Evolutionary conservation across 2,888 invertebrate species (phyloP).

Genomic region (Oscheius sp.): DNA sequence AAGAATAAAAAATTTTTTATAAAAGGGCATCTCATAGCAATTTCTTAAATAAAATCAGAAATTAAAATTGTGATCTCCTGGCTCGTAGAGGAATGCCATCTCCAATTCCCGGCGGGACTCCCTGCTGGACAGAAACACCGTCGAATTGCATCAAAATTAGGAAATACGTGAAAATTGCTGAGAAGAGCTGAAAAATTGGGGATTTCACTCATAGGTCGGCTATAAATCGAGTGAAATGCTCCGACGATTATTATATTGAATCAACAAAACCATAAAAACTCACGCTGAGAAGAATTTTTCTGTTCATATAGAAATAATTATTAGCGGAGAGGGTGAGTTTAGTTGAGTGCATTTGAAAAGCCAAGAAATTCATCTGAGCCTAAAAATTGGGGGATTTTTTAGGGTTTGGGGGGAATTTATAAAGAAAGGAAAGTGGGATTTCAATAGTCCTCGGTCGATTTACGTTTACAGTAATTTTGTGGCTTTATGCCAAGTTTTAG

Average conservation of each 20-base stretch:
- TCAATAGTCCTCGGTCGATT: too few species aligned
- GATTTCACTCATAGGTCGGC: background rate
- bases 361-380: constrained; percentile 59
- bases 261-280: constrained; percentile 1
- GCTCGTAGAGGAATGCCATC: too few species aligned
- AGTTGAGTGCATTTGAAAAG: constrained; percentile 58
- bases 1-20: too few species aligned
- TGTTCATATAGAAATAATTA: constrained; percentile 59
- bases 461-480: too few species aligned
- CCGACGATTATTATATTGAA: too few species aligned
- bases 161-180: constrained; percentile 60
- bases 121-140: background rate
- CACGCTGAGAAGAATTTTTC: constrained; percentile 55
- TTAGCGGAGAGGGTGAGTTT: constrained; percentile 56
- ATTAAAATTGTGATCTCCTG: too few species aligned
- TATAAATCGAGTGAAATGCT: too few species aligned
- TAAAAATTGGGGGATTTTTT: constrained; percentile 34
- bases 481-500: too few species aligned
- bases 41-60: too few species aligned
- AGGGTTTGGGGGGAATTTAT: background rate
- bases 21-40: background rate
- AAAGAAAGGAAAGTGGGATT: background rate
- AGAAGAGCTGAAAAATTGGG: constrained; percentile 46
- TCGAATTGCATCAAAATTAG: constrained; percentile 48
- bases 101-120: too few species aligned